Conservation (phyloP, 2,113 vertebrate species). For the Tenrec ecaudatus region DNA sequence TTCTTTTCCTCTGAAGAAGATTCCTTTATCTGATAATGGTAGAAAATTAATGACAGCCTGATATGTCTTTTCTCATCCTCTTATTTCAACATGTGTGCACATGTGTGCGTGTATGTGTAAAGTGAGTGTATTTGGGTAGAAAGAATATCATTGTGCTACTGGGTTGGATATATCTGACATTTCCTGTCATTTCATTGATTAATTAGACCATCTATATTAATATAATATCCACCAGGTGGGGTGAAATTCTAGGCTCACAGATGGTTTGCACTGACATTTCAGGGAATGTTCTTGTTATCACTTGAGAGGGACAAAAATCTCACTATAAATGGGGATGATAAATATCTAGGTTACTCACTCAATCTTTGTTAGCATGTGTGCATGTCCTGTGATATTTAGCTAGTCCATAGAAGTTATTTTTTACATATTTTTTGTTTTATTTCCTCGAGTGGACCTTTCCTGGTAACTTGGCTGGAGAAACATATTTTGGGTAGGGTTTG, state of each 20-base stretch:
- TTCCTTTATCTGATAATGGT: too few species aligned
- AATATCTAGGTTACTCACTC: background rate
- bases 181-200: background rate
- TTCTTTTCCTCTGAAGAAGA: too few species aligned
- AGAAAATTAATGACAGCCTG: background rate
- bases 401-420: background rate
- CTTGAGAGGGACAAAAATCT: background rate
- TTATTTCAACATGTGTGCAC: background rate
- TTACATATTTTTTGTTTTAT: background rate
- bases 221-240: background rate
- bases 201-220: background rate
- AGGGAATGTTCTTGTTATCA: too few species aligned
- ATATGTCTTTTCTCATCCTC: background rate
- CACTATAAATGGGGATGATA: background rate
- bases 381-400: background rate
- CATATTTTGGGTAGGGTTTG: too few species aligned
- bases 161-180: background rate
- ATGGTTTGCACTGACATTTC: background rate
- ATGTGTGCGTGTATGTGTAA: too few species aligned
- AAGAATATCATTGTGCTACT: background rate
- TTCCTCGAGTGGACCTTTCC: background rate
- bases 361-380: background rate
- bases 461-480: background rate
- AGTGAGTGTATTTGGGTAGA: background rate
- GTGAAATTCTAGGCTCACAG: background rate